phyloP scores from a whole-genome alignment of 2,113 vertebrate species.

The Rhynchopsitta pachyrhyncha region DNA sequence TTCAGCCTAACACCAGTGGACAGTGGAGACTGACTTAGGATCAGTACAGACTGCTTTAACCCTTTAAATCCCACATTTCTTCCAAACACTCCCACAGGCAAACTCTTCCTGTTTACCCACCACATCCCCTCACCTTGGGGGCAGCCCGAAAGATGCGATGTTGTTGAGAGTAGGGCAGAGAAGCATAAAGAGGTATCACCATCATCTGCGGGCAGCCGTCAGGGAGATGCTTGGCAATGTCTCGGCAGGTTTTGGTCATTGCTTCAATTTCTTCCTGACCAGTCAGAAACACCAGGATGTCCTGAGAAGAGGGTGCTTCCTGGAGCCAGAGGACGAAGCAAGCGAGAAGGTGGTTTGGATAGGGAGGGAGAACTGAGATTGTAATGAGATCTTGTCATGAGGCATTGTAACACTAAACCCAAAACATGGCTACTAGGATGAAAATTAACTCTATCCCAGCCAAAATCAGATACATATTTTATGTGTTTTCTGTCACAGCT shows the following conservation, averaged over 20 bases:
- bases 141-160: slow-evolving; percentile 90
- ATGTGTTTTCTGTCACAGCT: too few relatives aligned
- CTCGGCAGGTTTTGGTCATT: slow-evolving; percentile 90
- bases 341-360: background rate
- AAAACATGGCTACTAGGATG: too few relatives aligned
- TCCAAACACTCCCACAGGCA: background rate
- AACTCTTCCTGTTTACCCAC: background rate
- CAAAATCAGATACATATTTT: too few relatives aligned
- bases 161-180: slow-evolving; percentile 89
- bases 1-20: background rate
- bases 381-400: background rate
- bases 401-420: too few relatives aligned
- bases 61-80: background rate
- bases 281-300: slow-evolving; percentile 95
- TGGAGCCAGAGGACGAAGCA: background rate
- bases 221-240: slow-evolving; percentile 89
- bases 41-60: background rate
- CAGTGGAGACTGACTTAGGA: background rate
- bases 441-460: too few relatives aligned
- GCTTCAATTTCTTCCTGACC: slow-evolving; percentile 98
- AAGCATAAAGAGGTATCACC: slow-evolving; percentile 91
- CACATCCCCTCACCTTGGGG: slow-evolving; percentile 79
- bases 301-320: slow-evolving; percentile 89
- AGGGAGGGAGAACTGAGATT: background rate
- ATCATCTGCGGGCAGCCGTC: slow-evolving; percentile 83